Conservation (phyloP, 2,888 invertebrate species). For the Mantis religiosa region DNA sequence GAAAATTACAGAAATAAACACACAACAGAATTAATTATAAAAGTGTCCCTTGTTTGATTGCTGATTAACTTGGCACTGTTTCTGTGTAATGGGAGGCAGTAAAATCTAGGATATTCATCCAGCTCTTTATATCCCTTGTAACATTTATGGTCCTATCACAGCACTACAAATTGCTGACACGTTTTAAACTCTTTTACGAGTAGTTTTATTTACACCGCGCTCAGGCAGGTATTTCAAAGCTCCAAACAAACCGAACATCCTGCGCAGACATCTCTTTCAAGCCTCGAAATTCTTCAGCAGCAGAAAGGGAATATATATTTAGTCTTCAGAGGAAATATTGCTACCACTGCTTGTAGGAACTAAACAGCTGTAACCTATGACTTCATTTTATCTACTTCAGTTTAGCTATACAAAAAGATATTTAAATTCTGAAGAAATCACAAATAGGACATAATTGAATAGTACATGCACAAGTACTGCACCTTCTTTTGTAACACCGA, state of each 20-base stretch:
- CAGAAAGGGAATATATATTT: background rate
- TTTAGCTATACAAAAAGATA: too few relatives aligned
- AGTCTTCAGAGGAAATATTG: too few relatives aligned
- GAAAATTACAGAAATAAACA: too few relatives aligned
- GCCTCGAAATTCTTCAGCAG: background rate
- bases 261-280: background rate
- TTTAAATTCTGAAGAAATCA: too few relatives aligned
- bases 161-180: background rate
- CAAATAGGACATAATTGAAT: too few relatives aligned
- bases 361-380: too few relatives aligned
- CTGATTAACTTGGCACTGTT: background rate
- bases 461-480: too few relatives aligned
- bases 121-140: background rate
- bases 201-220: background rate
- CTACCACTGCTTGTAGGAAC: too few relatives aligned
- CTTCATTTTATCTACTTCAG: too few relatives aligned
- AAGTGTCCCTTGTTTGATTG: background rate
- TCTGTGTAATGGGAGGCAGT: background rate
- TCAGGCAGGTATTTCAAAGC: background rate
- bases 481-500: too few relatives aligned
- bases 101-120: background rate
- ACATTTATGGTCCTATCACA: background rate
- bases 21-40: background rate
- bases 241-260: background rate
- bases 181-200: background rate